Conservation (phyloP, 2,888 invertebrate genomes). For the Coelopa pilipes region DNA sequence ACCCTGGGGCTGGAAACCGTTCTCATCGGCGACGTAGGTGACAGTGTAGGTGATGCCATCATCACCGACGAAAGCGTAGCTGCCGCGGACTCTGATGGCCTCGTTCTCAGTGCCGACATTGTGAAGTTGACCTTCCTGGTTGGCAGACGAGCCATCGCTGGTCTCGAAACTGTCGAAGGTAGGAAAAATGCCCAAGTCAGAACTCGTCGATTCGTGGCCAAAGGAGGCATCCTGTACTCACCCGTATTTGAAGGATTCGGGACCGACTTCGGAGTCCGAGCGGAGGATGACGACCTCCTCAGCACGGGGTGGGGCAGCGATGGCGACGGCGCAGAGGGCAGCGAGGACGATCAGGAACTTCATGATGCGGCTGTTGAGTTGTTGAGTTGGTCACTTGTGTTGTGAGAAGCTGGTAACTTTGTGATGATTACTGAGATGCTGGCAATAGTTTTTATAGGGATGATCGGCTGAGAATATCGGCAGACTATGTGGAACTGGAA, state of each 20-base stretch:
- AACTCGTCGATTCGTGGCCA: constrained; percentile 69
- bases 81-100: constrained; percentile 66
- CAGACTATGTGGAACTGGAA: no score
- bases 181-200: background rate
- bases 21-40: constrained; percentile 64
- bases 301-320: constrained; percentile 43
- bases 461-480: no score
- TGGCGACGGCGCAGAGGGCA: constrained; percentile 49
- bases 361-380: constrained; percentile 49
- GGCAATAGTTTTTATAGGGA: no score
- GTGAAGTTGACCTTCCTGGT: constrained; percentile 68
- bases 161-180: constrained; percentile 63
- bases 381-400: constrained; percentile 1
- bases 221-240: constrained; percentile 64
- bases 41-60: constrained; percentile 68
- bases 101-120: constrained; percentile 69
- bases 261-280: constrained; percentile 38
- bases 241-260: constrained; percentile 53
- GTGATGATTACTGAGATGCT: background rate
- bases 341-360: constrained; percentile 51
- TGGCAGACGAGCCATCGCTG: constrained; percentile 68
- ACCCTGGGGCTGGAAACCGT: constrained; percentile 66
- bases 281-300: constrained; percentile 47
- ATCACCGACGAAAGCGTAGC: constrained; percentile 69
- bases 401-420: background rate